phyloP scores from a whole-genome alignment of 2,113 vertebrate species.

The Chamaetylas fuelleborni region DNA sequence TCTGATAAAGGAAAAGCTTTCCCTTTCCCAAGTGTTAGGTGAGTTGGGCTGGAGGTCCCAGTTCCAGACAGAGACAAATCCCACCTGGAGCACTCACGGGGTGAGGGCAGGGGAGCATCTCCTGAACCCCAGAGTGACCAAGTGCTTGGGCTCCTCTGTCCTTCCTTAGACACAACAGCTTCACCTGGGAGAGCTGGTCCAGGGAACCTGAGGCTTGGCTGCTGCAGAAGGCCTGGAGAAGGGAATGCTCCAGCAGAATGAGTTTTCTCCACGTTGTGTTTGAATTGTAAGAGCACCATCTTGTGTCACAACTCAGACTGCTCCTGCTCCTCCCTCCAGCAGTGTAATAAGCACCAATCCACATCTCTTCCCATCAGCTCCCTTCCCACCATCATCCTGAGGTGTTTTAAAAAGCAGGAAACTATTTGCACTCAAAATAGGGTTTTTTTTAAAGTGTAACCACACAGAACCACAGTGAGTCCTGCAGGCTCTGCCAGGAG shows the following conservation, averaged over 20 bases:
- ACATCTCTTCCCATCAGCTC: not conserved
- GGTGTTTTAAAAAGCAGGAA: not conserved
- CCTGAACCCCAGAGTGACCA: not conserved
- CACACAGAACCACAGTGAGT: fast-evolving
- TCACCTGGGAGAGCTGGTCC: not conserved
- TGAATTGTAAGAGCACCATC: slow-evolving; percentile 35
- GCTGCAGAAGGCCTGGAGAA: not conserved
- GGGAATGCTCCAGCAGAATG: not conserved
- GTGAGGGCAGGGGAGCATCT: not conserved
- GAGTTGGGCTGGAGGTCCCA: not conserved
- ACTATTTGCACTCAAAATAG: not conserved
- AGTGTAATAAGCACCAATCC: not conserved
- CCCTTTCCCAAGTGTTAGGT: too few relatives aligned
- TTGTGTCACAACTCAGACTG: not conserved
- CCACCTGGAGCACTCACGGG: fast-evolving
- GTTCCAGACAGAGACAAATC: not conserved
- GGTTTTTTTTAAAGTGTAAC: not conserved
- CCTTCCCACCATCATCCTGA: not conserved
- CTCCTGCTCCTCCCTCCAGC: not conserved
- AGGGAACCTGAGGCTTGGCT: not conserved
- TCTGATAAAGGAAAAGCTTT: not conserved
- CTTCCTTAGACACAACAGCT: not conserved
- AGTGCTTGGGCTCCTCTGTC: not conserved
- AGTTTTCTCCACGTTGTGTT: not conserved
- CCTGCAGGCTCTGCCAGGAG: not conserved